Evolutionary conservation across 2,888 invertebrate species (phyloP).

Genomic region (Caenorhabditis afra): DNA sequence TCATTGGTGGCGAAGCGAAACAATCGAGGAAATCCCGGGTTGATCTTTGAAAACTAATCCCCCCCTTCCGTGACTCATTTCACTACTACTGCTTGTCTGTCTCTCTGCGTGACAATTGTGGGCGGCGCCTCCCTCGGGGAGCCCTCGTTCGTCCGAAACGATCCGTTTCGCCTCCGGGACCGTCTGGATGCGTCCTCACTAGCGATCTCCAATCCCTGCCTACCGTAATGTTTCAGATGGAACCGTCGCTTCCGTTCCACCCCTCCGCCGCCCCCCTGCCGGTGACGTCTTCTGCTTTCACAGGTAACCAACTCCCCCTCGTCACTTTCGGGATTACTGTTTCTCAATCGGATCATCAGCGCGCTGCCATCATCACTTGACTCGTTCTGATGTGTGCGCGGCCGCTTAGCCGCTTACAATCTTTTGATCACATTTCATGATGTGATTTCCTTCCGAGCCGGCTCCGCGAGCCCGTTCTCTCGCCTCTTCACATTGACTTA

Average conservation of each 20-base stretch:
- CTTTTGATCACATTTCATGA: slow-evolving; percentile 20
- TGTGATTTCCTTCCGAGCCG: slow-evolving; percentile 6
- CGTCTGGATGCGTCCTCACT: background rate
- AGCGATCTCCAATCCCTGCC: background rate
- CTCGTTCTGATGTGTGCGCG: slow-evolving; percentile 13
- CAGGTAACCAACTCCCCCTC: slow-evolving; percentile 23
- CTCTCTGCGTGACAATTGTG: no score
- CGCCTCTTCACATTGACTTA: background rate
- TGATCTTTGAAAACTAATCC: slow-evolving; percentile 3
- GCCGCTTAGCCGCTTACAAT: slow-evolving; percentile 7
- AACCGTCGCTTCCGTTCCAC: slow-evolving; percentile 18
- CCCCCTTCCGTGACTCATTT: background rate
- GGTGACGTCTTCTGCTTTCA: slow-evolving; percentile 22
- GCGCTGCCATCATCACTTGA: slow-evolving; percentile 2
- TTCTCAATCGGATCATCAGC: slow-evolving; percentile 5
- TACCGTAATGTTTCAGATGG: slow-evolving; percentile 28
- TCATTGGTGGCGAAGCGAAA: background rate
- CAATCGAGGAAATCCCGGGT: background rate
- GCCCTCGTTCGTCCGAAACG: background rate
- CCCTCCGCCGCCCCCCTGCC: background rate
- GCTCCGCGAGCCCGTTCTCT: background rate
- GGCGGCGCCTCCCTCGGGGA: background rate
- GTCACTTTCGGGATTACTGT: background rate
- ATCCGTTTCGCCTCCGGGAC: background rate
- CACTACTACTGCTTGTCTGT: background rate